phyloP scores from a whole-genome alignment of 2,797 vertebrate genomes.

The Galagoides demidoff region DNA sequence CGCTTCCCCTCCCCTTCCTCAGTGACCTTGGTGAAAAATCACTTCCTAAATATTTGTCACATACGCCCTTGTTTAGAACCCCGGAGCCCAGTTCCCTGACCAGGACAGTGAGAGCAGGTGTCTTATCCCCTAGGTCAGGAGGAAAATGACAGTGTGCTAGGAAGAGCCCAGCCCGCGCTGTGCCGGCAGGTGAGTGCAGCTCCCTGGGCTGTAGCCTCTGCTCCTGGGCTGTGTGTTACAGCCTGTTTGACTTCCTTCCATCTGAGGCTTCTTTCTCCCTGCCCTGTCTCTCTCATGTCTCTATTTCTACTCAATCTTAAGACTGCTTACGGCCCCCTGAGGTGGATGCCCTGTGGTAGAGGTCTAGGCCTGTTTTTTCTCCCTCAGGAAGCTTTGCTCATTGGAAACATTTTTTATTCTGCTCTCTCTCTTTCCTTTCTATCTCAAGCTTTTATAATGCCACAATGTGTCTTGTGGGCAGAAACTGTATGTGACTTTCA shows the following conservation, averaged over 20 bases:
- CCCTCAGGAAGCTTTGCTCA: not conserved
- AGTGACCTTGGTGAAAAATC: not conserved
- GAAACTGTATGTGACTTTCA: not conserved
- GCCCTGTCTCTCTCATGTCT: not conserved
- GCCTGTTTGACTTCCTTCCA: not conserved
- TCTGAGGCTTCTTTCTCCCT: not conserved
- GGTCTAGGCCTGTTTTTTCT: not conserved
- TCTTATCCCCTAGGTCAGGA: not conserved
- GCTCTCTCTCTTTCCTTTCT: not conserved
- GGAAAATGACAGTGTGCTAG: not conserved
- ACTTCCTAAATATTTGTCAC: not conserved
- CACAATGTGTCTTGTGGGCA: not conserved
- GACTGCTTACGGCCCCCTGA: fast-evolving
- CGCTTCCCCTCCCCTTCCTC: not conserved
- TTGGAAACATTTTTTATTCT: not conserved
- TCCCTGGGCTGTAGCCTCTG: not conserved
- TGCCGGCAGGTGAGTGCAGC: not conserved
- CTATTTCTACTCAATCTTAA: too few species aligned
- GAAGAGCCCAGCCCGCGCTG: too few species aligned
- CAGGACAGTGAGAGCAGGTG: not conserved
- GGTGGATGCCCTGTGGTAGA: fast-evolving
- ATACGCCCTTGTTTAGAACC: not conserved
- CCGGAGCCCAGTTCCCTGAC: not conserved
- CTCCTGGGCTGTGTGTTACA: not conserved
- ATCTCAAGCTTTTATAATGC: not conserved